These are phyloP conservation scores for Ptychobarbus kaznakovi DNA, from an alignment of 2,797 vertebrate genomes.

Conservation along the genomic window DNA sequence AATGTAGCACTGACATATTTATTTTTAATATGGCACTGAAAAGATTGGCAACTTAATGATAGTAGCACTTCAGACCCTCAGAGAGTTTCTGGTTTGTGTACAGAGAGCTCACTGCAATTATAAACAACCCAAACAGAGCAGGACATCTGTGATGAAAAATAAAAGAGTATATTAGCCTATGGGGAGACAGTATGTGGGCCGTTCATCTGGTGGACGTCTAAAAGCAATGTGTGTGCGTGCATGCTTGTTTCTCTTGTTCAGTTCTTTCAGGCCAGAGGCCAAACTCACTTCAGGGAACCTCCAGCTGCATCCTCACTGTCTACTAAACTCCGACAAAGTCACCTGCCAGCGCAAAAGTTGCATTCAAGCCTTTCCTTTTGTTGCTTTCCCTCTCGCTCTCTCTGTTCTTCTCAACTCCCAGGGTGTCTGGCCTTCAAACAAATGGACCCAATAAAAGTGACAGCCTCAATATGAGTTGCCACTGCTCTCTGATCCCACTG, in stretches of 20 bases:
- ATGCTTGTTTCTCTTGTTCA: slow-evolving; percentile 17
- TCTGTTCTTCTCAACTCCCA: slow-evolving; percentile 54
- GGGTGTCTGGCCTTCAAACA: slow-evolving; percentile 58
- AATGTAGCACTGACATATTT: slow-evolving; percentile 41
- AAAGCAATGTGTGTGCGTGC: slow-evolving; percentile 1
- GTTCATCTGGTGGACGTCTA: slow-evolving; percentile 43
- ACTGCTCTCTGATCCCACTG: slow-evolving; percentile 45
- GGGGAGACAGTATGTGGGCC: slow-evolving; percentile 42
- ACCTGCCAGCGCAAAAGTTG: slow-evolving; percentile 45
- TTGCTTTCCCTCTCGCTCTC: slow-evolving; percentile 18
- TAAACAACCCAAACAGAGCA: slow-evolving; percentile 45
- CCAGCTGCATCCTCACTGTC: slow-evolving; percentile 10
- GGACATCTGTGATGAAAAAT: slow-evolving; percentile 52
- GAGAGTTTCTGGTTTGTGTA: slow-evolving; percentile 34
- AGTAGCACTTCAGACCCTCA: slow-evolving; percentile 35
- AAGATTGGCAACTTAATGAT: slow-evolving; percentile 48
- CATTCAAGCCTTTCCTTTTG: slow-evolving; percentile 34
- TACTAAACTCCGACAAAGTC: slow-evolving; percentile 51
- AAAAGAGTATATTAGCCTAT: slow-evolving; percentile 45
- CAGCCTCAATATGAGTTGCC: slow-evolving; percentile 53
- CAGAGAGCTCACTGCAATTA: slow-evolving; percentile 51
- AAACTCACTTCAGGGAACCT: slow-evolving; percentile 28
- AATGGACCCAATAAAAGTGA: slow-evolving; percentile 59
- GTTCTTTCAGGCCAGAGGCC: slow-evolving; percentile 34
- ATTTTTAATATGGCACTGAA: slow-evolving; percentile 42